These are phyloP conservation scores for Scrobipalpa costella DNA, from an alignment of 2,888 invertebrate genomes.

Conservation along the genomic window DNA sequence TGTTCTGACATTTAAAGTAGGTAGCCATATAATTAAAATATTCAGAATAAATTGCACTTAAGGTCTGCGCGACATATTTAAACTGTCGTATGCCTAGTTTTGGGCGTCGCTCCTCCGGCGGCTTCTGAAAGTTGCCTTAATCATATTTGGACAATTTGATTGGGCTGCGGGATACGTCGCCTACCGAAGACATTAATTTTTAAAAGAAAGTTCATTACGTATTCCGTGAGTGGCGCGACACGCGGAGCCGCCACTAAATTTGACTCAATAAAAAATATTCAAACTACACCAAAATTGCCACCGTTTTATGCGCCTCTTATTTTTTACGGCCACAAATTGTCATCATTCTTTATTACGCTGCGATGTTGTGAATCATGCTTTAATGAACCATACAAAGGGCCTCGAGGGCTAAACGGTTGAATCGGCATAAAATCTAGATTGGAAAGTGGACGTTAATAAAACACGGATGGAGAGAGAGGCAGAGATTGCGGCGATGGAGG, in stretches of 20 bases:
- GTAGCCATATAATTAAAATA: slow-evolving; percentile 18
- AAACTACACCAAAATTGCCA: slow-evolving; percentile 52
- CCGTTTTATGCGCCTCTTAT: slow-evolving; percentile 44
- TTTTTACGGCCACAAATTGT: slow-evolving; percentile 40
- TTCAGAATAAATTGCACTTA: slow-evolving; percentile 17
- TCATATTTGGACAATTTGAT: slow-evolving; percentile 65
- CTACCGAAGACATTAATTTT: slow-evolving; percentile 54
- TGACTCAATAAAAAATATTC: slow-evolving; percentile 51
- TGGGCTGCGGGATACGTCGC: slow-evolving; percentile 45
- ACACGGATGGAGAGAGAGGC: slow-evolving; percentile 33
- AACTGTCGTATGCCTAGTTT: slow-evolving; percentile 20
- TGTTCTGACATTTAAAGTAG: slow-evolving; percentile 22
- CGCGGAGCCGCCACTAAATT: slow-evolving; percentile 48
- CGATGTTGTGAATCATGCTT: slow-evolving; percentile 16
- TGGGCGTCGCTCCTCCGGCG: slow-evolving; percentile 15
- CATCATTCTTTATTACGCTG: slow-evolving; percentile 24
- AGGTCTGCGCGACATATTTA: slow-evolving; percentile 20
- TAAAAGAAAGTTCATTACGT: slow-evolving; percentile 60
- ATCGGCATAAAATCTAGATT: slow-evolving; percentile 24
- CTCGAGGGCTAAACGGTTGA: slow-evolving; percentile 11
- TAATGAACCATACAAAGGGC: not conserved
- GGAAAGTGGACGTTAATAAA: slow-evolving; percentile 18
- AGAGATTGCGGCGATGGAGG: slow-evolving; percentile 56
- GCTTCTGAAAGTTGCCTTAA: slow-evolving; percentile 44
- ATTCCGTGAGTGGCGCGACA: slow-evolving; percentile 56